These are phyloP conservation scores for Hybos culiciformis DNA, from an alignment of 2,888 invertebrate species.

Conservation along the genomic window DNA sequence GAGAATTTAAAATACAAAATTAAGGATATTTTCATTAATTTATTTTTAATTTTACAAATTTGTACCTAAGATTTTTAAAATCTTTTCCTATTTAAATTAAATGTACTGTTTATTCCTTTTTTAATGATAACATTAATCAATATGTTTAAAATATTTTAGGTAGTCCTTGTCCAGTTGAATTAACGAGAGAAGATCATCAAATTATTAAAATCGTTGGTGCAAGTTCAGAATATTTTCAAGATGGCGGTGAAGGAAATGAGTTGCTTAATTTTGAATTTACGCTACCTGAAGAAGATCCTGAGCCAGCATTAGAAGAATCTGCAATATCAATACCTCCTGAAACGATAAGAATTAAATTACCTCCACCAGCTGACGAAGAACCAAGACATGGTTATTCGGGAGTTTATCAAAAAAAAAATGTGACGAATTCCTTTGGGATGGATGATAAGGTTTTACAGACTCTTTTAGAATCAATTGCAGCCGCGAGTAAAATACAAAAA, in stretches of 20 bases:
- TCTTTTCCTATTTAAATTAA: no score
- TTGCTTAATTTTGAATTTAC: neutral
- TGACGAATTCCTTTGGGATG: neutral
- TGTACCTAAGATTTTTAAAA: no score
- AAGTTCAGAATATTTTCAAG: constrained; percentile 33
- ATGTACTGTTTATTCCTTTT: no score
- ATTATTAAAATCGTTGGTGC: constrained; percentile 33
- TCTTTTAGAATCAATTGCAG: constrained; percentile 2
- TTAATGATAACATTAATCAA: no score
- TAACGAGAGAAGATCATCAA: constrained; percentile 32
- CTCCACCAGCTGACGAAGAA: neutral
- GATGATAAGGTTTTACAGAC: constrained; percentile 1
- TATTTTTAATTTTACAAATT: no score
- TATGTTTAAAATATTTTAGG: no score
- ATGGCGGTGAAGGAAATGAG: constrained; percentile 26
- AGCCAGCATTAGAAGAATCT: neutral
- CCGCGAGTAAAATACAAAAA: neutral
- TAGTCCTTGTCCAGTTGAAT: constrained; percentile 31
- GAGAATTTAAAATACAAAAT: no score
- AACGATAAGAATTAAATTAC: neutral
- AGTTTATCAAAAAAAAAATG: neutral
- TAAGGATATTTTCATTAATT: no score
- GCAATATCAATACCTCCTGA: neutral
- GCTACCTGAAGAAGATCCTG: neutral
- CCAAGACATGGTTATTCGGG: neutral